Conservation (phyloP, 1,140 invertebrate species). For the Gryon sp. region DNA sequence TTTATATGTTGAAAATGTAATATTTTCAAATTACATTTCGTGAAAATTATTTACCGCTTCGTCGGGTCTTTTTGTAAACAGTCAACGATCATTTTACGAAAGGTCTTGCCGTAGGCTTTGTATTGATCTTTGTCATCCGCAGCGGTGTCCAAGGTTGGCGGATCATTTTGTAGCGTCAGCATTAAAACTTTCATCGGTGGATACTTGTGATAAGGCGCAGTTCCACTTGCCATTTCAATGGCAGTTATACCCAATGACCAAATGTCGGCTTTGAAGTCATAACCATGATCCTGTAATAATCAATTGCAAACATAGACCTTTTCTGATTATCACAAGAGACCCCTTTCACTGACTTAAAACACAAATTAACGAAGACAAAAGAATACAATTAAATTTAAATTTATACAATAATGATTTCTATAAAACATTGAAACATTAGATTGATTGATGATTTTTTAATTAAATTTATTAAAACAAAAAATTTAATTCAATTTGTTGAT, state of each 20-base stretch:
- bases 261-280: slow-evolving; percentile 99
- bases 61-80: slow-evolving; percentile 97
- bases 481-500: too few species aligned
- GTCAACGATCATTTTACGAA: slow-evolving; percentile 96
- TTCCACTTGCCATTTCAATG: slow-evolving; percentile 99
- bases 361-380: too few species aligned
- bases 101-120: slow-evolving; percentile 97
- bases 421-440: too few species aligned
- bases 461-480: too few species aligned
- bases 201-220: slow-evolving; percentile 99
- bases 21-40: slow-evolving; percentile 16
- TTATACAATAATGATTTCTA: too few species aligned
- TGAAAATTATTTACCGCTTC: slow-evolving; percentile 83
- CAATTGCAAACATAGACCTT: too few species aligned
- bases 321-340: too few species aligned
- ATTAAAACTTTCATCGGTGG: slow-evolving; percentile 99
- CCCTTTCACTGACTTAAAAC: too few species aligned
- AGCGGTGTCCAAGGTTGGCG: slow-evolving; percentile 96
- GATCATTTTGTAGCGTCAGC: slow-evolving; percentile 98
- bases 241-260: slow-evolving; percentile 99
- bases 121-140: slow-evolving; percentile 99
- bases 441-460: too few species aligned
- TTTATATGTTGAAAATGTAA: too few species aligned
- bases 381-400: too few species aligned
- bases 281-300: slow-evolving; percentile 95